Conservation (phyloP, 2,797 vertebrate genomes). For the Tachyglossus aculeatus region DNA sequence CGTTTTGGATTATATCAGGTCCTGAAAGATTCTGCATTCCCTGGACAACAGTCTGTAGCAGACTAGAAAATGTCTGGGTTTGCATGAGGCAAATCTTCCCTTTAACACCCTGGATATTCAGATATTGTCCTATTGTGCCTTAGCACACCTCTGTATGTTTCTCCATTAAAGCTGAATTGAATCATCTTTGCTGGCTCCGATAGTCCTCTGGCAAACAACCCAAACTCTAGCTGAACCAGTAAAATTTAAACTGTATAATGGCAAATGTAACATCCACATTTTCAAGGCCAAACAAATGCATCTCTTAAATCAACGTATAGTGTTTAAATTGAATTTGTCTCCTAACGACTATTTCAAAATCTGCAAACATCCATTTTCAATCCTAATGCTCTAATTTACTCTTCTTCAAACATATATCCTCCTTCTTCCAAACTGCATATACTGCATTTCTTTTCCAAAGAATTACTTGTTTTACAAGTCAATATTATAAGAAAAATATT, state of each 20-base stretch:
- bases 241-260: conserved; percentile 30
- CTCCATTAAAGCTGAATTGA: conserved; percentile 8
- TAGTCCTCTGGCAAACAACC: conserved; percentile 17
- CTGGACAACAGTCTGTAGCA: neutral
- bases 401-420: too few species aligned
- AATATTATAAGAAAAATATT: too few species aligned
- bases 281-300: conserved; percentile 16
- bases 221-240: conserved; percentile 22
- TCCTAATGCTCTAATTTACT: too few species aligned
- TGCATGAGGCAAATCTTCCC: neutral
- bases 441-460: too few species aligned
- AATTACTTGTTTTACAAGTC: too few species aligned
- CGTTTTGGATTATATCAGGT: neutral
- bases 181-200: neutral
- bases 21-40: neutral
- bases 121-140: neutral
- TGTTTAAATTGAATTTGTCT: conserved; percentile 13
- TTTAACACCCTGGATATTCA: neutral
- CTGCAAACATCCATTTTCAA: neutral
- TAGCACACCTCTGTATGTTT: neutral
- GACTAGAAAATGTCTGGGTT: neutral
- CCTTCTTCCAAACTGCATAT: too few species aligned
- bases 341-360: conserved; percentile 7
- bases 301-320: conserved; percentile 4
- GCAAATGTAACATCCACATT: conserved; percentile 14